Percentiles rank a stretch among this genome's conserved stretches.
Conservation (phyloP, 2,797 vertebrate genomes). For the Acanthurus leucopareius region DNA sequence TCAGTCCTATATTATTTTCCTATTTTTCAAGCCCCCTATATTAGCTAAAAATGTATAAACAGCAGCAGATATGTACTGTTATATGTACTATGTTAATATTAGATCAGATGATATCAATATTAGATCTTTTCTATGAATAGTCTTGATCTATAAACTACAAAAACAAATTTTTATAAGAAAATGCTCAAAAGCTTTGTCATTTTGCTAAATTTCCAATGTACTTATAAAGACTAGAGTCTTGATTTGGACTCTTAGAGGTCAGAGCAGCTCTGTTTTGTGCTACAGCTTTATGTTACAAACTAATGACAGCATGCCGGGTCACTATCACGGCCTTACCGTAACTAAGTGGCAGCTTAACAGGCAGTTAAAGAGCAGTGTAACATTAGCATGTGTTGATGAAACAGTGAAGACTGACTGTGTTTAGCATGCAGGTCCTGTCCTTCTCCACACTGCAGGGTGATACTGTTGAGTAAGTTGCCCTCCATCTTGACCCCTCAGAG, state of each 20-base stretch:
- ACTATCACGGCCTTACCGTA: conserved; percentile 11
- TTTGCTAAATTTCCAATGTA: background rate
- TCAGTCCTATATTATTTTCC: no score
- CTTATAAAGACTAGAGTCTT: background rate
- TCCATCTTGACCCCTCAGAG: conserved; percentile 21
- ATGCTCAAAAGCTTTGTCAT: background rate
- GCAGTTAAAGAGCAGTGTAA: conserved; percentile 9
- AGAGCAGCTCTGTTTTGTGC: background rate
- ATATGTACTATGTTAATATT: no score
- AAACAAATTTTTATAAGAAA: no score
- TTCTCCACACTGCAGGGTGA: background rate
- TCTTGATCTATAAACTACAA: no score
- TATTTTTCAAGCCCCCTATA: background rate
- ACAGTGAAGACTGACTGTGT: background rate
- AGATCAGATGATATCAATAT: no score
- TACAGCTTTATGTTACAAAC: conserved; percentile 5
- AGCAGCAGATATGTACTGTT: no score
- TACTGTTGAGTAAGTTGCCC: conserved; percentile 25
- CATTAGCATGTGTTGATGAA: conserved; percentile 11
- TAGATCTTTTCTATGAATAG: no score
- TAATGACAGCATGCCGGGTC: background rate
- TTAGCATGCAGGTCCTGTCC: background rate
- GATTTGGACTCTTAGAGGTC: background rate
- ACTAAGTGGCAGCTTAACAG: conserved; percentile 29
- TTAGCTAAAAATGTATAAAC: no score